phyloP scores from a whole-genome alignment of 2,888 invertebrate species.

The Liodrosophila aerea region DNA sequence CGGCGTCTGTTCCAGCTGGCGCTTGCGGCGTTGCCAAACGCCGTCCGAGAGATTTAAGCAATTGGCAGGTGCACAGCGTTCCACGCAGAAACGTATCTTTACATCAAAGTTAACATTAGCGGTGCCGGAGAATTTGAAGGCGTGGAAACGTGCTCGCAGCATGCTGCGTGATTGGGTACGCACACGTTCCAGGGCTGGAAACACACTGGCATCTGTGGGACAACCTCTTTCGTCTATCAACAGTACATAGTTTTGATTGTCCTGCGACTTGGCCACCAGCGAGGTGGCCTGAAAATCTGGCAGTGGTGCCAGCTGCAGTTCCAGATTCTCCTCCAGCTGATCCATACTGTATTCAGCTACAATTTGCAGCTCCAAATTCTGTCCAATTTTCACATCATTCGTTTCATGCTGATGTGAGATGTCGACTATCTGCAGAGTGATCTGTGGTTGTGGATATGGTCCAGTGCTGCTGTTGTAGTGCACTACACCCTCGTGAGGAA shows the following conservation, averaged over 20 bases:
- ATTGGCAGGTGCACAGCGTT: slow-evolving; percentile 86
- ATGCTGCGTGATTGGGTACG: slow-evolving; percentile 78
- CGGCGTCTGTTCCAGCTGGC: slow-evolving; percentile 34
- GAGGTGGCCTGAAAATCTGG: slow-evolving; percentile 90
- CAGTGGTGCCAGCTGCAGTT: slow-evolving; percentile 82
- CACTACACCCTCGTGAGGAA: slow-evolving; percentile 83
- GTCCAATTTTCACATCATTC: slow-evolving; percentile 87
- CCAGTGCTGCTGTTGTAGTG: slow-evolving; percentile 62
- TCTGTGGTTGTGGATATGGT: slow-evolving; percentile 67
- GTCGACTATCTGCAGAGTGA: slow-evolving; percentile 85
- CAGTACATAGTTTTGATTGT: slow-evolving; percentile 87
- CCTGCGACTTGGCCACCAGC: slow-evolving; percentile 90
- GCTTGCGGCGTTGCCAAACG: slow-evolving; percentile 47
- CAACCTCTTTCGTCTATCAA: slow-evolving; percentile 91
- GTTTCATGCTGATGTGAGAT: slow-evolving; percentile 84
- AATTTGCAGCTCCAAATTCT: slow-evolving; percentile 86
- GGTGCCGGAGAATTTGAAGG: slow-evolving; percentile 94
- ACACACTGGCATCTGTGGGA: slow-evolving; percentile 87
- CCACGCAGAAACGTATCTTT: slow-evolving; percentile 91
- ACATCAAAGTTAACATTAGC: slow-evolving; percentile 91
- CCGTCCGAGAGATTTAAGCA: slow-evolving; percentile 77
- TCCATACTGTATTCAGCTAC: slow-evolving; percentile 82
- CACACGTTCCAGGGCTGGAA: slow-evolving; percentile 83
- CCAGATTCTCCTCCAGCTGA: slow-evolving; percentile 55
- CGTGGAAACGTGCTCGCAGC: slow-evolving; percentile 88